A percentile compares a stretch with the other conserved stretches of the same genome.
phyloP scores from a whole-genome alignment of 2,888 invertebrate genomes.

The Asteroscopus sphinx region DNA sequence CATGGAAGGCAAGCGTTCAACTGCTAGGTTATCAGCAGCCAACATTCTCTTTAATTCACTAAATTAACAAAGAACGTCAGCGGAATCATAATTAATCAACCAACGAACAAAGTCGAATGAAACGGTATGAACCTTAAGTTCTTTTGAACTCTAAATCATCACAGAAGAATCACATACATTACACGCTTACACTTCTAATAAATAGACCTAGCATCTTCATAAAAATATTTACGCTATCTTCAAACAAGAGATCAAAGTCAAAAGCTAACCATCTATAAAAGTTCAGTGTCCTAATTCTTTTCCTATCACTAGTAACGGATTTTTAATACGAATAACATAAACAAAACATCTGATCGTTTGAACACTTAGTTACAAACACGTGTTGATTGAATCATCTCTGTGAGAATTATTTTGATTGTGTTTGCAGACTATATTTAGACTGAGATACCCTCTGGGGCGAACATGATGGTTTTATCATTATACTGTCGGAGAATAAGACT shows the following conservation, averaged over 20 bases:
- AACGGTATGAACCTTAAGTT: conserved; percentile 3
- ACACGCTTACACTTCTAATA: conserved; percentile 7
- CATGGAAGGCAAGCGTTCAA: too few relatives aligned
- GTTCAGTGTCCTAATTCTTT: conserved; percentile 31
- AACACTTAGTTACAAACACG: conserved; percentile 32
- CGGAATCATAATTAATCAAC: too few relatives aligned
- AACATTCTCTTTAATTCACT: too few relatives aligned
- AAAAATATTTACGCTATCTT: conserved; percentile 38
- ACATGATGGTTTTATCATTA: conserved; percentile 53
- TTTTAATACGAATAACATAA: conserved; percentile 33
- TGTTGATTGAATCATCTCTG: conserved; percentile 57
- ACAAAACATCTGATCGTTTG: conserved; percentile 38
- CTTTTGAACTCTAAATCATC: conserved; percentile 37
- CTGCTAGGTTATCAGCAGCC: too few relatives aligned
- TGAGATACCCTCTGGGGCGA: conserved; percentile 48
- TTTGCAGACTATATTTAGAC: conserved; percentile 69
- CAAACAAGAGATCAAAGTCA: conserved; percentile 45
- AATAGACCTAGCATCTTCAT: conserved; percentile 23
- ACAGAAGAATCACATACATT: conserved; percentile 11
- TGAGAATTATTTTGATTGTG: conserved; percentile 66
- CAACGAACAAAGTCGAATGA: too few relatives aligned
- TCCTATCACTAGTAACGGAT: conserved; percentile 22
- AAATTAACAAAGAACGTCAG: too few relatives aligned
- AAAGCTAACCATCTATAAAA: not conserved
- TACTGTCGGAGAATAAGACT: conserved; percentile 22